Base-by-base conservation (phyloP, 2,888 invertebrate species). In the Dascillus cervinus region DNA sequence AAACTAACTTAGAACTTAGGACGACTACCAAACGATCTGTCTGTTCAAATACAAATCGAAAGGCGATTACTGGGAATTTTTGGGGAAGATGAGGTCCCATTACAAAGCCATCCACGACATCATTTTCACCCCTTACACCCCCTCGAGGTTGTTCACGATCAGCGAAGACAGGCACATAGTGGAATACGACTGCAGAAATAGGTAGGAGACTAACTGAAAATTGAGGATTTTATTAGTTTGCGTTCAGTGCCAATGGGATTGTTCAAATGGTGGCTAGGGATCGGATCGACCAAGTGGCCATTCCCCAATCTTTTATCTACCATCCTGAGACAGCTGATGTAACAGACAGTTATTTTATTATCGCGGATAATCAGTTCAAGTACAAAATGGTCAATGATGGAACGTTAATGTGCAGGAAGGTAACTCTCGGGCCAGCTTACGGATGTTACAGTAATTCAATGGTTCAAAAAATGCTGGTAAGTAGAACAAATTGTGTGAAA, bases 321-420 rank as follows among this genome's bases (percentile, higher is more conserved):
- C 70, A 70, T 45, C 69, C 71, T 2, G 38, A 44, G 26, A 29
- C 32, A 10, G 32, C 32, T 6, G 35, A 38, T 2, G 30, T 32
- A 13, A 37, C 37, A 26, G 22, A 33, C 21, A 50, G 47, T 13
- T 57, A 54, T 47, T 65, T 82, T 30, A 58, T 82, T 2, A 56
- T 76, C 6, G 70, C 77, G 8, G 79, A 75, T 57, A 71, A 79
- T 51, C 73, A 77, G 77, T 71, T 69, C 53, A 86, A 86, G 62
- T 78, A 78, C 50, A 82, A 80, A 57, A 61, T 81, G 25, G 60
- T 79, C 26, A 78, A 81, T 56, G 69, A 74, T 29, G 58, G 62
- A 2, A 78, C 77, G 1, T 75, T 74, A 32, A 73, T 75, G 69
- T 76, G 77, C n/a, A 64, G 77, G 34, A 67, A 73, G n/a, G 78